Percentiles rank a stretch among this genome's conserved stretches.
Conservation (phyloP, 2,113 vertebrate genomes). For the Pseudopodoces humilis region DNA sequence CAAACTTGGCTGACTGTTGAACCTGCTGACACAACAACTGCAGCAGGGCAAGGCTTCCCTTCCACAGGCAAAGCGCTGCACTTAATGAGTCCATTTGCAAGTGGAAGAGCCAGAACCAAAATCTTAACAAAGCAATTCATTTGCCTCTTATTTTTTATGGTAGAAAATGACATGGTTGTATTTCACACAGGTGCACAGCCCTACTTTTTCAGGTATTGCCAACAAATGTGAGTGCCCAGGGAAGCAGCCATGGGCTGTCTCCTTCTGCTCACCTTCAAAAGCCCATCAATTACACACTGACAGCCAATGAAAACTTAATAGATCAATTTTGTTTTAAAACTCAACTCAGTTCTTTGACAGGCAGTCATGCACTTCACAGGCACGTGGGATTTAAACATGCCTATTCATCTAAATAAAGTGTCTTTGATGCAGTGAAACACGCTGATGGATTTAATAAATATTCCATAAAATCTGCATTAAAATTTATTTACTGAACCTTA, state of each 20-base stretch:
- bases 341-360: not conserved
- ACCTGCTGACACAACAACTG: not conserved
- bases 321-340: not conserved
- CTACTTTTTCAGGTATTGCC: not conserved
- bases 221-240: not conserved
- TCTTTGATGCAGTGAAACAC: not conserved
- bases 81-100: not conserved
- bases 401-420: not conserved
- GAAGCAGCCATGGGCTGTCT: not conserved
- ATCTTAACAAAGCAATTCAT: not conserved
- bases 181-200: not conserved
- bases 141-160: not conserved
- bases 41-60: not conserved
- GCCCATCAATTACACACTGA: not conserved
- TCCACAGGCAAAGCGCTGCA: not conserved
- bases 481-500: not conserved
- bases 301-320: not conserved
- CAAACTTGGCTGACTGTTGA: not conserved
- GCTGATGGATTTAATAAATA: not conserved
- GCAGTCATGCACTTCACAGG: not conserved
- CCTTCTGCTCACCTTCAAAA: not conserved
- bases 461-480: not conserved
- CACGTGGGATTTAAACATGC: not conserved
- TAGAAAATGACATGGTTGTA: not conserved
- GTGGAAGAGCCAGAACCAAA: not conserved